These are phyloP conservation scores for Drosophila siamana DNA, from an alignment of 2,888 invertebrate genomes.

Conservation along the genomic window DNA sequence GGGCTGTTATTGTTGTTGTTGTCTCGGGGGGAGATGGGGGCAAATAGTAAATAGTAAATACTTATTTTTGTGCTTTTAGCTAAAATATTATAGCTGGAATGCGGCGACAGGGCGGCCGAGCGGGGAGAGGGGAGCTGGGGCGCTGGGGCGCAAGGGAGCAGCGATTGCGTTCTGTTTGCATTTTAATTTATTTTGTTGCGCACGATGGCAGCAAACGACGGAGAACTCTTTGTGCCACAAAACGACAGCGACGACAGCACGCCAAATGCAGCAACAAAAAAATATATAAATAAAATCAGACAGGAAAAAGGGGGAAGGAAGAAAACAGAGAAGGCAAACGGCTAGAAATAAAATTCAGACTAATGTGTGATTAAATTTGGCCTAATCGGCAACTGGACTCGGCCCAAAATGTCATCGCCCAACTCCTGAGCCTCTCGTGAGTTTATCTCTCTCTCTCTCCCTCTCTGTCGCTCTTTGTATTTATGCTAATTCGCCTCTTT, in stretches of 20 bases:
- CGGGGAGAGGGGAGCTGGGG: background rate
- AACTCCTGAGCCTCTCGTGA: background rate
- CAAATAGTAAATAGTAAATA: constrained; percentile 39
- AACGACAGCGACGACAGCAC: constrained; percentile 46
- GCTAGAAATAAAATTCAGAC: background rate
- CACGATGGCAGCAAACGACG: constrained; percentile 39
- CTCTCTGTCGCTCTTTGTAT: background rate
- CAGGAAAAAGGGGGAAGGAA: background rate
- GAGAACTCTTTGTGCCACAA: constrained; percentile 5
- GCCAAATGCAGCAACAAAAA: constrained; percentile 47
- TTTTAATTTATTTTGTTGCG: constrained; percentile 80
- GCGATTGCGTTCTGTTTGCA: constrained; percentile 61
- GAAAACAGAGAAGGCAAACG: background rate
- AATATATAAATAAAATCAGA: constrained; percentile 4
- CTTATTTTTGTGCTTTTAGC: constrained; percentile 58
- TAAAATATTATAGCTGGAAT: constrained; percentile 51
- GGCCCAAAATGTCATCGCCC: too few species aligned
- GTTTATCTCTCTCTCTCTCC: background rate
- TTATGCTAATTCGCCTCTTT: constrained; percentile 24
- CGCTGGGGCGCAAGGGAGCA: background rate
- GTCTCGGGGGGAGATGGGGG: constrained; percentile 14
- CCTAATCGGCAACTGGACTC: constrained; percentile 8
- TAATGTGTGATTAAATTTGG: constrained; percentile 15
- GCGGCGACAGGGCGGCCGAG: background rate
- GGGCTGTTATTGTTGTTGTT: constrained; percentile 10